Evolutionary conservation across 37 sponge, comb jelly and placozoan genomes (phyloP), one percentile per base, ranked within the genome.

Genomic region (Chondrosia reniformis): DNA sequence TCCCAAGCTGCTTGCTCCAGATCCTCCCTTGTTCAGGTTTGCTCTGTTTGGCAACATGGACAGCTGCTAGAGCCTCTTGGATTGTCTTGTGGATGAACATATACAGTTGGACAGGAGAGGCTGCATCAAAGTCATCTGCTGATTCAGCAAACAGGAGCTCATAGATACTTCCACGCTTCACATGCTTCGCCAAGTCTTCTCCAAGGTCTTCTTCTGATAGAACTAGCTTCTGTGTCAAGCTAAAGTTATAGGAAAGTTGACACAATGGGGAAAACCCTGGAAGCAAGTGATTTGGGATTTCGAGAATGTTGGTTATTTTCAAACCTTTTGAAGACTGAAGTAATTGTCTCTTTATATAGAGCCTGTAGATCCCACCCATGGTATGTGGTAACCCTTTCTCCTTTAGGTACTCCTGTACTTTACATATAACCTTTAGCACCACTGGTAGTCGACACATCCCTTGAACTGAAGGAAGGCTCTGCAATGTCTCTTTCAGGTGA

Each of bases 151-250:
- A 66, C 67, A 66, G 67, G 36, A 66, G 67, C 7, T 36, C 30
- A 40, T 66, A 66, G 38, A 66, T 66, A 40, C 67, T 66, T 36
- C 67, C 67, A 19, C 67, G 67, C 36, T 37, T 66, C 10, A 30
- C 36, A 22, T 17, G n/a, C n/a, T 59, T 25, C 7, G 22, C 39
- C 7, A 17, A 17, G 31, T 21, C 40, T 3, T 36, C 40, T 5
- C 30, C 30, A 22, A 66, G 21, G 17, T 66, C 67, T 12, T 66
- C 67, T 31, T 36, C 40, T 7, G 67, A 30, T 21, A 66, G 36
- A 9, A 36, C 36, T 30, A 66, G 67, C 9, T 30, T 22, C 67
- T 66, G 67, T 5, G 30, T 30, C 9, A 30, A 30, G 17, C 28
- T 59, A 21, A 37, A 21, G 5, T 66, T 36, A 30, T 37, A 66